These are phyloP conservation scores for Polypedilum pembai DNA, from an alignment of 1,140 invertebrate species.

Conservation along the genomic window DNA sequence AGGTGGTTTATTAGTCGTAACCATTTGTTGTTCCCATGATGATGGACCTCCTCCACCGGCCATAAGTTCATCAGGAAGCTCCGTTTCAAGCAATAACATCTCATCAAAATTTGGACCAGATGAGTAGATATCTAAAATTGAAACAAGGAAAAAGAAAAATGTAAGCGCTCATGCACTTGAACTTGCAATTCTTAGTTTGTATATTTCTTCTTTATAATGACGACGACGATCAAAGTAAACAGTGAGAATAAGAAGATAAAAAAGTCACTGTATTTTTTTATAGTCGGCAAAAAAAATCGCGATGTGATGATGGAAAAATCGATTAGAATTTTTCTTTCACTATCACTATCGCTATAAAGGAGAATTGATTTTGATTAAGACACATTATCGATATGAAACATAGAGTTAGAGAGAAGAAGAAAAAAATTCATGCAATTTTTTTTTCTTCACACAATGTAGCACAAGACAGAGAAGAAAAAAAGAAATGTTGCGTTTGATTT, in stretches of 20 bases:
- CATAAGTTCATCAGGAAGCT: conserved; percentile 86
- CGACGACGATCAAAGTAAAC: neutral
- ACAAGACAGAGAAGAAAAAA: neutral
- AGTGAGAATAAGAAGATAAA: neutral
- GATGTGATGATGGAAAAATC: conserved; percentile 10
- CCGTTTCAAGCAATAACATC: conserved; percentile 82
- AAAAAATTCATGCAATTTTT: too few relatives aligned
- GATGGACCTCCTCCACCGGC: conserved; percentile 48
- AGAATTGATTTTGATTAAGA: neutral
- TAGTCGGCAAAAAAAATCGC: neutral
- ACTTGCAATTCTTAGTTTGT: neutral
- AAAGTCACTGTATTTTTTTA: neutral
- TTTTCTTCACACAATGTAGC: neutral
- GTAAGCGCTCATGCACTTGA: neutral
- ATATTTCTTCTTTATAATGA: neutral
- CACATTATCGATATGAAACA: neutral
- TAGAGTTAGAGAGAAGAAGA: too few relatives aligned
- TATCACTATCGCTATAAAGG: neutral
- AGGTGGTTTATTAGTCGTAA: conserved; percentile 57
- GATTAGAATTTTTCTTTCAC: neutral
- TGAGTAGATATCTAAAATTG: conserved; percentile 57
- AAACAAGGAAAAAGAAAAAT: conserved; percentile 21
- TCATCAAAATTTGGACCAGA: conserved; percentile 51
- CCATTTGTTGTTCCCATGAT: conserved; percentile 60
- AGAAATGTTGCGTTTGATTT: conserved; percentile 18